Base-by-base conservation (phyloP, 2,888 invertebrate species). In the Venusia cambrica region DNA sequence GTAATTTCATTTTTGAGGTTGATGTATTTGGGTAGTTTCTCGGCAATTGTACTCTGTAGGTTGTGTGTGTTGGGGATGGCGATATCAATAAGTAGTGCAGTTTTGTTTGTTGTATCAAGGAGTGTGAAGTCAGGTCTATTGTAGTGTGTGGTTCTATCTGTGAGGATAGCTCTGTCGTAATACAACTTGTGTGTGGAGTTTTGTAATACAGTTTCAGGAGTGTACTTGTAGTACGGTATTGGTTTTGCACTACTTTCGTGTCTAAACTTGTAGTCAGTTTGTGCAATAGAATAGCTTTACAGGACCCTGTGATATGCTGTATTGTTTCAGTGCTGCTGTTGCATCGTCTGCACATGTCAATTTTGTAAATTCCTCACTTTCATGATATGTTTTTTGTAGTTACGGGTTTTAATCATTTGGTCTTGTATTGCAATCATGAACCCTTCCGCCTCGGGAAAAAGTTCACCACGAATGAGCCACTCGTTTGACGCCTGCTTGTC, bases 41-140 rank as follows among this genome's bases (percentile, higher is more conserved):
- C 11, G 5, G 17, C 17, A 17, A 17, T 17, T 3, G 17, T 17
- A n/a, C n/a, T 17, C n/a, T 17, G 17, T 17, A 17, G 17, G n/a
- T 17, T 17, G n/a, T 17, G 17, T 5, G 17, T 17, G n/a, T 17
- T 17, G n/a, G 17, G 17, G 3, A 17, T n/a, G 17, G 17, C 17
- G 2, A 17, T 17, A n/a, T 17, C 5, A 17, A 17, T 17, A n/a
- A 17, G 3, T 2, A 17, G 17, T n/a, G 17, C 17, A n/a, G 17
- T 17, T 17, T 17, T 17, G n/a, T 17, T 17, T 3, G n/a, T 5
- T n/a, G 3, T 17, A 17, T 17, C n/a, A 2, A 17, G 2, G n/a
- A 17, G 17, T 3, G 17, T 17, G 4, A 17, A 5, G 17, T 17
- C n/a, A n/a, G n/a, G n/a, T n/a, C n/a, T n/a, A n/a, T n/a, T n/a